Base-by-base conservation (phyloP, 1,140 invertebrate genomes). In the Macrostomum lignano region DNA sequence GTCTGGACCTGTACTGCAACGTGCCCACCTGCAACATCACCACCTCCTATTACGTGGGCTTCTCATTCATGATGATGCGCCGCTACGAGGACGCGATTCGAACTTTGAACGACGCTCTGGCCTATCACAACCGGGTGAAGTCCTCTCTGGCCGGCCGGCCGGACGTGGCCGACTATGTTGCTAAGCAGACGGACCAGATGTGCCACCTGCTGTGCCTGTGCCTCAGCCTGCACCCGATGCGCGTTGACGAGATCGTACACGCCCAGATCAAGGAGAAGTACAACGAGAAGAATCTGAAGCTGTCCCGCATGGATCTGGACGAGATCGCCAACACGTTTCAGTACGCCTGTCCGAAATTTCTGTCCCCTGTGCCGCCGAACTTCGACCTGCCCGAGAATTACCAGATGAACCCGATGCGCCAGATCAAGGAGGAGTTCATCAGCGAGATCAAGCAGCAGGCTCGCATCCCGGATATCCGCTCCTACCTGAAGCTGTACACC, bases 31-130 rank as follows among this genome's bases (percentile, higher is more conserved):
- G 91, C 55, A 81, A 93, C 51, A 93, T 96, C 37, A 86, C 86
- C 10, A 93, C 84, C 0, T 91, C 84, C 2, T 98, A 96, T 49
- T 96, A 96, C 56, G 88, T 96, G 26, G 88, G 88, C 0, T 98
- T 98, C 55, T 81, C 79, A 1, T 96, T 96, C 55, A 81, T 96
- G 74, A 98, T 98, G 88, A 96, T 96, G 88, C 65, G 86, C 19
- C 69, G 88, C 20, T 98, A 98, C 52, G 72, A 84, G 3, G 88
- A 98, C 63, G 84, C 91, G 14, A 96, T 96, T 37, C 68, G 88
- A 25, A 94, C 86, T 1, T 82, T 96, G 46, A 82, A 79, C 7
- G 79, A 84, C 22, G 88, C 91, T 36, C 60, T 96, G 29, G 64
- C 94, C 3, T 96, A 94, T 53, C 81, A 96, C 48, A 84, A 96